These are phyloP conservation scores for Lamellibrachia columna DNA, from an alignment of 2,888 invertebrate species.

Conservation along the genomic window DNA sequence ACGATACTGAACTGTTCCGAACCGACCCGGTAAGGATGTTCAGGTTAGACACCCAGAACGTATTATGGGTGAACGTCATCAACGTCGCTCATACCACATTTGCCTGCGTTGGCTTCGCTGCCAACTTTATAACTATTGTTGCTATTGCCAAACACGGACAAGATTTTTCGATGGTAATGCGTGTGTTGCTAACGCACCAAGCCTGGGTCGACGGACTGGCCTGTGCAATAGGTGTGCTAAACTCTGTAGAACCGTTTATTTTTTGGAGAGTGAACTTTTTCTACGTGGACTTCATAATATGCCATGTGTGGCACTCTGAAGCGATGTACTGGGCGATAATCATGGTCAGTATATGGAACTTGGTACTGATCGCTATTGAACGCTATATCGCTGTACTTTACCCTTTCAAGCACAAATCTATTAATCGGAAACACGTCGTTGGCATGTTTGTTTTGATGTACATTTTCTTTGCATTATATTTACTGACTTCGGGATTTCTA, in stretches of 20 bases:
- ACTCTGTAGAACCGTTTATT: neutral
- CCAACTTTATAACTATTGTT: neutral
- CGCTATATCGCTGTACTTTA: neutral
- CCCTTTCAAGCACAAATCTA: neutral
- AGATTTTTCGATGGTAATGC: neutral
- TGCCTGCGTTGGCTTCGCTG: neutral
- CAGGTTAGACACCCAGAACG: neutral
- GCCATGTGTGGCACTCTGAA: neutral
- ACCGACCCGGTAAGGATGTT: neutral
- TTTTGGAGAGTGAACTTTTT: neutral
- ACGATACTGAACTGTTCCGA: neutral
- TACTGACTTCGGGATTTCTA: neutral
- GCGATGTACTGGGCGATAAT: neutral
- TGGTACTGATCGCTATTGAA: neutral
- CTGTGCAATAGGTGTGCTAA: neutral
- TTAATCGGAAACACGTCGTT: neutral
- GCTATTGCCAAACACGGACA: neutral
- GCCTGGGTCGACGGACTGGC: neutral
- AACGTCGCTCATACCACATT: neutral
- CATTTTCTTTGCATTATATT: neutral
- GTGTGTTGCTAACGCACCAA: neutral
- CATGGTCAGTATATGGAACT: conserved; percentile 16
- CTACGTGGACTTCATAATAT: neutral
- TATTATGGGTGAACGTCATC: neutral
- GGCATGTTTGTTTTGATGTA: neutral